A percentile compares a stretch with the other conserved stretches of the same genome.
Conservation (phyloP, 2,797 vertebrate genomes). For the Sphenopsis melanotis region DNA sequence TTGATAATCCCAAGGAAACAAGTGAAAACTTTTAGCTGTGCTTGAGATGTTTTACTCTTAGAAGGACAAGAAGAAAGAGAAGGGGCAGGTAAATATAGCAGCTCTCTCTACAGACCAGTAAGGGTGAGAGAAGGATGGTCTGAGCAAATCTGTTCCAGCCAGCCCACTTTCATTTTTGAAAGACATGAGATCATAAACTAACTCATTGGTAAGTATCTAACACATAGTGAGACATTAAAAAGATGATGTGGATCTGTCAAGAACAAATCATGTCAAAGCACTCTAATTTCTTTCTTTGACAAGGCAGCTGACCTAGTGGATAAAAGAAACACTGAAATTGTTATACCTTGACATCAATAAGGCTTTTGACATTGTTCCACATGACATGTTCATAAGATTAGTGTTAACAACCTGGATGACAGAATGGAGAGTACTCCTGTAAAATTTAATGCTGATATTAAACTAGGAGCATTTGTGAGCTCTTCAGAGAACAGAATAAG, state of each 20-base stretch:
- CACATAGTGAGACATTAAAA: neutral
- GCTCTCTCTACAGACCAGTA: neutral
- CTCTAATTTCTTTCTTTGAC: neutral
- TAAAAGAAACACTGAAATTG: neutral
- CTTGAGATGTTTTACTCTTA: neutral
- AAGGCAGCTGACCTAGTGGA: neutral
- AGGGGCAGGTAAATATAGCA: neutral
- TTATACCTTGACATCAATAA: neutral
- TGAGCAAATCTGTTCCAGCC: neutral
- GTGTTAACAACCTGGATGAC: neutral
- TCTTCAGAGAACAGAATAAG: neutral
- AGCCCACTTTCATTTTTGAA: neutral
- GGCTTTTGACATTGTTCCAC: neutral
- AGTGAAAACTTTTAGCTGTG: neutral
- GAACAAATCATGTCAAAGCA: neutral
- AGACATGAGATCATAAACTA: neutral
- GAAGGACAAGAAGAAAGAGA: neutral
- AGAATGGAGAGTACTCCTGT: neutral
- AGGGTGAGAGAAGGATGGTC: neutral
- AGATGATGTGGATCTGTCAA: neutral
- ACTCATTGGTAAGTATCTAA: neutral
- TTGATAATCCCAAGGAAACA: neutral
- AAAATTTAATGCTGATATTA: neutral
- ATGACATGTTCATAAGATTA: neutral
- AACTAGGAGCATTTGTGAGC: neutral